These are phyloP conservation scores for Copsychus sechellarum DNA, from an alignment of 2,113 vertebrate genomes.

Conservation along the genomic window DNA sequence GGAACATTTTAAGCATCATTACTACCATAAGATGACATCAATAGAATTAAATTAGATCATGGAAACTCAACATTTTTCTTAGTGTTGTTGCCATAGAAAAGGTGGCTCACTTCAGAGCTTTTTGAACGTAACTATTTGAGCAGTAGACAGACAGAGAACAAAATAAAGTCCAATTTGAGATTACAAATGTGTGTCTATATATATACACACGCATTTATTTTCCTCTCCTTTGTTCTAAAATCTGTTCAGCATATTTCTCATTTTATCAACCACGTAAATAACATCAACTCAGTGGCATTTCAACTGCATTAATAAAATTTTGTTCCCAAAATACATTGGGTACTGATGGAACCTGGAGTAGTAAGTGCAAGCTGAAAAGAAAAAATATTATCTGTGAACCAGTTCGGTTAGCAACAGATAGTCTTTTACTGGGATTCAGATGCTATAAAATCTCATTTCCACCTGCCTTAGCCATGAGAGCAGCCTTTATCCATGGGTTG, in stretches of 20 bases:
- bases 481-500: neutral
- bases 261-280: neutral
- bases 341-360: neutral
- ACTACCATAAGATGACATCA: conserved; percentile 21
- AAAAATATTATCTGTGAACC: neutral
- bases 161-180: neutral
- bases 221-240: neutral
- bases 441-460: neutral
- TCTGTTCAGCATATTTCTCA: neutral
- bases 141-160: conserved; percentile 7
- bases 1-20: conserved; percentile 28
- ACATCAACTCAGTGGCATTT: neutral
- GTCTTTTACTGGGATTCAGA: neutral
- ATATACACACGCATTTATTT: neutral
- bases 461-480: neutral
- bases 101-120: conserved; percentile 9
- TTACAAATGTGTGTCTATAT: neutral
- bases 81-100: conserved; percentile 67
- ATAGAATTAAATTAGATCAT: conserved; percentile 33
- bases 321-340: neutral
- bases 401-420: neutral
- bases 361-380: neutral
- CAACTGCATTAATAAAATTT: neutral
- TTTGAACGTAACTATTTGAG: conserved; percentile 14
- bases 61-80: conserved; percentile 46